Percentiles rank a stretch among this genome's conserved stretches.
These are phyloP conservation scores for Tylochromis polylepis DNA, from an alignment of 2,113 vertebrate species.

Conservation along the genomic window DNA sequence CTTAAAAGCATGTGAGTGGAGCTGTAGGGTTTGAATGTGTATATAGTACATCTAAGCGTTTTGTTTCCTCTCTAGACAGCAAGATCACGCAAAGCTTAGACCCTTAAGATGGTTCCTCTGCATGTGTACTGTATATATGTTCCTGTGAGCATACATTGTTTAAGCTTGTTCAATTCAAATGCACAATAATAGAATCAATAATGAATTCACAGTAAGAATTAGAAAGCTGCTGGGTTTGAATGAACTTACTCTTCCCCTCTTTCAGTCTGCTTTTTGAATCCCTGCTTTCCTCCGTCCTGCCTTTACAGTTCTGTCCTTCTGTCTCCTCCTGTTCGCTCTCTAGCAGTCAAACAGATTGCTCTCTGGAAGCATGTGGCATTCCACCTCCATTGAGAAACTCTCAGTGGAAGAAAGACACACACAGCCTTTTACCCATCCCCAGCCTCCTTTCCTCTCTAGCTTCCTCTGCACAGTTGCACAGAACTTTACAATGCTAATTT, in stretches of 20 bases:
- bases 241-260: slow-evolving; percentile 7
- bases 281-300: neutral
- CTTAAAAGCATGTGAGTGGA: neutral
- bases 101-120: neutral
- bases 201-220: neutral
- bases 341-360: slow-evolving; percentile 33
- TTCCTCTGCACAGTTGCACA: neutral
- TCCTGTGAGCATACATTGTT: neutral
- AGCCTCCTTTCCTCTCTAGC: neutral
- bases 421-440: slow-evolving; percentile 16
- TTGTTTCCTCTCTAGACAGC: slow-evolving; percentile 2
- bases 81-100: neutral
- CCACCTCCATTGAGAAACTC: slow-evolving; percentile 47
- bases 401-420: slow-evolving; percentile 33
- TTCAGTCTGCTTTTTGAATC: slow-evolving; percentile 2
- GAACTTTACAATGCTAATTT: slow-evolving; percentile 26
- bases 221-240: neutral
- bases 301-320: slow-evolving; percentile 12
- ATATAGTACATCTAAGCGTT: neutral
- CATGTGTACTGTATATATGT: neutral
- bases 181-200: neutral
- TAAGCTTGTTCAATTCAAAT: neutral
- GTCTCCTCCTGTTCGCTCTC: neutral
- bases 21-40: neutral
- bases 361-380: slow-evolving; percentile 47